Evolutionary conservation across 2,113 vertebrate species (phyloP).

Genomic region (Urocitellus parryii): DNA sequence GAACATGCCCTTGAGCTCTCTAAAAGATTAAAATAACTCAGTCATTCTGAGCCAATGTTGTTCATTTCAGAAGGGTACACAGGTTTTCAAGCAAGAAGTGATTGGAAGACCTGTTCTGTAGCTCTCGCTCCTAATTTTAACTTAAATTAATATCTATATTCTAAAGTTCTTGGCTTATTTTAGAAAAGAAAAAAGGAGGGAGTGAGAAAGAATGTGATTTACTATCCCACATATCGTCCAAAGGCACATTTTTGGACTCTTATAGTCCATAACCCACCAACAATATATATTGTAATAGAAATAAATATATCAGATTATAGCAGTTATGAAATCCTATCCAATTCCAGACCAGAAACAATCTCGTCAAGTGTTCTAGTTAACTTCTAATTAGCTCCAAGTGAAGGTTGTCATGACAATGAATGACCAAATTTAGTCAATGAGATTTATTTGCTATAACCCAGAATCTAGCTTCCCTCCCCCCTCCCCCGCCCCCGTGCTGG

Average conservation of each 20-base stretch:
- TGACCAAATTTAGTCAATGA: constrained; percentile 64
- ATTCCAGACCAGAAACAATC: constrained; percentile 54
- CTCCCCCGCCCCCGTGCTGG: background rate
- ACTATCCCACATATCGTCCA: background rate
- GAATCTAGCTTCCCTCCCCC: background rate
- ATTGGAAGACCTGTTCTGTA: background rate
- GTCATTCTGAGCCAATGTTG: background rate
- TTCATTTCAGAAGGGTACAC: constrained; percentile 11
- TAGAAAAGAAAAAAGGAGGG: background rate
- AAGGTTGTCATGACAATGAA: constrained; percentile 71
- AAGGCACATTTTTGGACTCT: constrained; percentile 11
- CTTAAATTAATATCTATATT: constrained; percentile 57
- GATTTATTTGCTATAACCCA: constrained; percentile 57
- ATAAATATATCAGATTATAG: constrained; percentile 57
- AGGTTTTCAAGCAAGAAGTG: constrained; percentile 45
- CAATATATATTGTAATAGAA: constrained; percentile 45
- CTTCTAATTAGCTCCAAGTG: constrained; percentile 71
- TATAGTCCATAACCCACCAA: constrained; percentile 45
- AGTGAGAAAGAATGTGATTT: constrained; percentile 15
- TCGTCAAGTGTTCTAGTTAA: constrained; percentile 70
- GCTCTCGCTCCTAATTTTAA: background rate
- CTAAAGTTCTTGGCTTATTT: constrained; percentile 63
- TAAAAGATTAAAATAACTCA: background rate
- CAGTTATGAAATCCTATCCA: constrained; percentile 51
- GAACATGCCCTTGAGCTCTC: background rate